Evolutionary conservation across 1,140 invertebrate species (phyloP), one percentile per base, ranked within the genome.

Genomic region (Philopotamus ludificatus): DNA sequence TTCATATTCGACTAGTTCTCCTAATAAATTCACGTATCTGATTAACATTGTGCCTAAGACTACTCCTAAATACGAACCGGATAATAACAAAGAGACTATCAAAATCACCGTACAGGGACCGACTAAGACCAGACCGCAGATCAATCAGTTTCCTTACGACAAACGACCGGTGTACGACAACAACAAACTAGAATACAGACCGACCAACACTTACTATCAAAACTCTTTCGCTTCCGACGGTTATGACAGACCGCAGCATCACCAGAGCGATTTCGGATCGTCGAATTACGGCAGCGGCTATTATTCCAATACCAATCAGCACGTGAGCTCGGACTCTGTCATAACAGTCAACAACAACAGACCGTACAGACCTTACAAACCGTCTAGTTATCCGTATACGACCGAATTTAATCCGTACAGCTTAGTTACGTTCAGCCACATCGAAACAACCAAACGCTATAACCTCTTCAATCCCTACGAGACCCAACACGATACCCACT

Each of bases 401-500:
- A 78, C 77, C 2, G 77, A 76, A 59, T 75, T 77, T 66, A 78
- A 76, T 60, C 69, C 73, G 45, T 74, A 76, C 41, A 77, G 76
- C 72, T 70, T 79, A 62, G 72, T 77, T 21, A 79, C 78, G 64
- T 79, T 79, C 66, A 74, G 76, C 16, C 77, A 79, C 51, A 72
- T 79, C 62, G 77, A 77, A 4, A 77, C 75, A 74, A 78, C 61
- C 7, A 68, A 68, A 63, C 21, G 28, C 26, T 55, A 63, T 26
- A 63, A 58, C 28, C 7, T 15, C 2, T 70, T 44, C 44, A 41
- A 66, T 26, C 8, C 25, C 15, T 7, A 3, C 9, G 39, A 62
- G 9, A 8, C 12, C 22, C 8, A 22, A 8, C 16, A 20, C 9
- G 39, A 62, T 18, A 12, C 12, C 41, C 42, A 51, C 26, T 51